These are phyloP conservation scores for Ephestia elutella DNA, from an alignment of 1,140 invertebrate genomes.

Conservation along the genomic window DNA sequence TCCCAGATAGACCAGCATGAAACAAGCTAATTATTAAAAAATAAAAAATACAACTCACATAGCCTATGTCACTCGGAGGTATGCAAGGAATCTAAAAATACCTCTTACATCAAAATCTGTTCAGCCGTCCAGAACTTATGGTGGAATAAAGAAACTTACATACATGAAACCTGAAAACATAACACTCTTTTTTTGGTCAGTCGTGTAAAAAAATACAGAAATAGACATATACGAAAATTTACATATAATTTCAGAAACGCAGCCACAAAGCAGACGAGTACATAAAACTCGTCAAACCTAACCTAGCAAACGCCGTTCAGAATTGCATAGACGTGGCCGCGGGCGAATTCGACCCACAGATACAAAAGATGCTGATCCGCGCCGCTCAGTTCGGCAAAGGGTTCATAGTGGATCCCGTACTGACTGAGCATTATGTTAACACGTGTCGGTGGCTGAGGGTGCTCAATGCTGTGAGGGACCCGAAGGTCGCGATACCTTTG, in stretches of 20 bases:
- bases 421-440: constrained; percentile 88
- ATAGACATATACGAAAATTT: no score
- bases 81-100: no score
- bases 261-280: constrained; percentile 96
- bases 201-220: no score
- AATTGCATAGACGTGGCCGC: constrained; percentile 95
- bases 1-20: no score
- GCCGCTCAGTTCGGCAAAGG: constrained; percentile 97
- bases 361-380: constrained; percentile 92
- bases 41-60: no score
- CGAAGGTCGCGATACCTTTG: constrained; percentile 91
- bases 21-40: no score
- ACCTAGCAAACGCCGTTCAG: constrained; percentile 85
- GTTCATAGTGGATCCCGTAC: constrained; percentile 83
- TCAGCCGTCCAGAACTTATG: no score
- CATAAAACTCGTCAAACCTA: constrained; percentile 88
- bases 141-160: no score
- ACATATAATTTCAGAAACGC: constrained; percentile 85
- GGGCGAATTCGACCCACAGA: constrained; percentile 89
- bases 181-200: no score
- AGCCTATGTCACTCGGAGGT: no score
- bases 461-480: constrained; percentile 91
- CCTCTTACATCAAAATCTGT: no score
- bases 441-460: constrained; percentile 93
- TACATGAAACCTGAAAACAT: no score